Conservation (phyloP, 2,113 vertebrate genomes). For the Podilymbus podiceps region DNA sequence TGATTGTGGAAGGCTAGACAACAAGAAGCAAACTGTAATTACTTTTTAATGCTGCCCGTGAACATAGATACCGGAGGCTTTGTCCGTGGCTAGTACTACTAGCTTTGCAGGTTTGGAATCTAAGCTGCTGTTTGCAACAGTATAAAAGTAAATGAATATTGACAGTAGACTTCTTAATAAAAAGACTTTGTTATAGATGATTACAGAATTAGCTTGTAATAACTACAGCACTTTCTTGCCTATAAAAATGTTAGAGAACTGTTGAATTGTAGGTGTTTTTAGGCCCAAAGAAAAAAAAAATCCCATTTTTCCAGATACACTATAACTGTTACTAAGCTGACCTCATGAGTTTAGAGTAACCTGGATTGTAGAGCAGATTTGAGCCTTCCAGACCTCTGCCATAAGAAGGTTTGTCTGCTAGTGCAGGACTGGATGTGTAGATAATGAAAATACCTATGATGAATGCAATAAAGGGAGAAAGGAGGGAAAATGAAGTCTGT, state of each 20-base stretch:
- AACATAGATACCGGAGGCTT: neutral
- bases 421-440: neutral
- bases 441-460: slow-evolving; percentile 3
- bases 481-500: neutral
- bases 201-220: neutral
- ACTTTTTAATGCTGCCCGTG: neutral
- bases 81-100: neutral
- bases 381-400: neutral
- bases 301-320: neutral
- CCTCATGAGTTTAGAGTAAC: neutral
- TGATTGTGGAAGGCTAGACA: neutral
- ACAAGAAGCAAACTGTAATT: neutral
- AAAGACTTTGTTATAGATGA: neutral
- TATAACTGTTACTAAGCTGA: neutral
- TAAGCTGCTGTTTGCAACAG: neutral
- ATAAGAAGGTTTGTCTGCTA: neutral
- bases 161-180: neutral
- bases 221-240: neutral
- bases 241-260: neutral
- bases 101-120: neutral
- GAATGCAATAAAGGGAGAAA: neutral
- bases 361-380: neutral
- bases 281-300: neutral
- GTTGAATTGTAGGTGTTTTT: neutral
- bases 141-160: neutral